Base-by-base conservation (phyloP, 2,888 invertebrate species). In the Acanthopleura granulata region DNA sequence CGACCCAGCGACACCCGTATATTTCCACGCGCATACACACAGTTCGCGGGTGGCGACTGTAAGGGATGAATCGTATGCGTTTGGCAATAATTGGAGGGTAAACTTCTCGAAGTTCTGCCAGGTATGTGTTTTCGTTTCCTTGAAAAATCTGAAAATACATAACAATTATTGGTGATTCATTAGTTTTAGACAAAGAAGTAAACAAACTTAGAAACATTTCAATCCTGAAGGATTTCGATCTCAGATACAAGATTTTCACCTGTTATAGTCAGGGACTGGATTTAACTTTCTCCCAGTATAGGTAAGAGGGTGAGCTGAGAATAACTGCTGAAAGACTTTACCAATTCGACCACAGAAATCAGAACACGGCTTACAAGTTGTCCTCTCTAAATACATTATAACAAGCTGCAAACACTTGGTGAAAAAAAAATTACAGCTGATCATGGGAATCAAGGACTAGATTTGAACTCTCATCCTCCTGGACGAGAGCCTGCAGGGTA, bases 1-100 rank as follows among this genome's bases (percentile, higher is more conserved):
- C 94, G 88, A 93, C 94, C 94, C 96, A 96, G 66, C 92, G 92
- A 89, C 97, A 97, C 29, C 97, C 97, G 90, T 96, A 96, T 49
- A 97, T 90, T 89, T 97, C 97, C 50, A 97, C 95, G 78, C 97
- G 92, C 95, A 97, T 95, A 91, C 97, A 97, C 73, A 97, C 95
- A 0, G 96, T 97, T 25, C 96, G 93, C 9, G 94, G 93, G 87
- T 95, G 94, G 79, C 93, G 93, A 89, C 95, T 95, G 92, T 94
- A 94, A 0, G 97, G 97, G 75, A 96, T 92, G 91, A 97, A 95
- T 72, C 97, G 93, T 75, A 97, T 92, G 90, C 94, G 94, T 81
- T 94, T 94, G 29, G 96, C 96, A 93, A 96, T 95, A 81, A 97
- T 94, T 40, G 96, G 94, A 18, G 96, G 95, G 78, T 95, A 94